Percentiles rank a stretch among this genome's conserved stretches.
Conservation (phyloP, 1,140 invertebrate species). For the Drosophila tani region DNA sequence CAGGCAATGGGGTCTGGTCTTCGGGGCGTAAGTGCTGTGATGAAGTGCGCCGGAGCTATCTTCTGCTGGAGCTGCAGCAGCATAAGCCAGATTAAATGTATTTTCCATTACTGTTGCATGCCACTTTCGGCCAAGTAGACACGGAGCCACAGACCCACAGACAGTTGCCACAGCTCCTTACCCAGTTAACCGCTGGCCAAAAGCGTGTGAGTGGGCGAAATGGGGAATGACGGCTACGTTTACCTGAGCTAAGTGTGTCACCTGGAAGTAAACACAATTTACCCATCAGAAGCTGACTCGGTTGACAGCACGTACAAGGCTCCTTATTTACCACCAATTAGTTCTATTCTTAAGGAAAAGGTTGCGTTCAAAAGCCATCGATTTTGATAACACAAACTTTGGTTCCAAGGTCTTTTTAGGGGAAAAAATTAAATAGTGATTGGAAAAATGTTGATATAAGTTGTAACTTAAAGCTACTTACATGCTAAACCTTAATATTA, state of each 20-base stretch:
- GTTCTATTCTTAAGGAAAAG: not conserved
- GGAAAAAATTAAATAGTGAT: not conserved
- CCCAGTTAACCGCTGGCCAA: slow-evolving; percentile 8
- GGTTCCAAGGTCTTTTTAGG: not conserved
- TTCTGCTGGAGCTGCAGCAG: slow-evolving; percentile 16
- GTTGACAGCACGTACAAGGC: not conserved
- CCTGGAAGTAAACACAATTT: slow-evolving; percentile 16
- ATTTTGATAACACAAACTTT: not conserved
- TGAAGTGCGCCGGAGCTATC: slow-evolving; percentile 42
- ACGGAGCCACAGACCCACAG: slow-evolving; percentile 24
- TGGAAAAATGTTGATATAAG: too few relatives aligned
- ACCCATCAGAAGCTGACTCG: slow-evolving; percentile 10
- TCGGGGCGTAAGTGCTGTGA: slow-evolving; percentile 15
- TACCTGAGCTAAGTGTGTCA: slow-evolving; percentile 13
- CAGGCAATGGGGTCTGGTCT: too few relatives aligned
- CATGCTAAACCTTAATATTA: too few relatives aligned
- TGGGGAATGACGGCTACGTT: slow-evolving; percentile 2
- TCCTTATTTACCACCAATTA: slow-evolving; percentile 15
- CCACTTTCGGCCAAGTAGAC: slow-evolving; percentile 44
- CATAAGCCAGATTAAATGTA: slow-evolving; percentile 54
- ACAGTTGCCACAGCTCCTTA: slow-evolving; percentile 26
- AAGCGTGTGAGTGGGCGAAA: slow-evolving; percentile 24
- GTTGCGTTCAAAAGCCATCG: not conserved
- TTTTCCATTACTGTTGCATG: slow-evolving; percentile 56
- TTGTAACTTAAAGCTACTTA: too few relatives aligned